phyloP scores from a whole-genome alignment of 2,797 vertebrate species.

The Mus minutoides region DNA sequence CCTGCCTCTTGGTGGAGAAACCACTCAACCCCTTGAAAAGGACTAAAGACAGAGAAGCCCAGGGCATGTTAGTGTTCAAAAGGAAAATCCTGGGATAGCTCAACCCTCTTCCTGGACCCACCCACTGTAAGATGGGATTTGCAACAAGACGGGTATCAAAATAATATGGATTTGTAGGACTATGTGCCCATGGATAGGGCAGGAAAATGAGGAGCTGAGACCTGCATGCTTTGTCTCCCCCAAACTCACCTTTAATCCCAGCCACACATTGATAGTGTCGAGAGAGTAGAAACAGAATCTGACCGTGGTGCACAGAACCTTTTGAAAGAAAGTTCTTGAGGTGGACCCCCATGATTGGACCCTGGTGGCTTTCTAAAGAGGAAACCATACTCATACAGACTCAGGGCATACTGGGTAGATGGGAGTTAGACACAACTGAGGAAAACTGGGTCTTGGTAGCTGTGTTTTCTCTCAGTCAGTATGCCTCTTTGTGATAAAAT shows the following conservation, averaged over 20 bases:
- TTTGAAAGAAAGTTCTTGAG: background rate
- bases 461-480: background rate
- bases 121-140: background rate
- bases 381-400: background rate
- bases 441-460: background rate
- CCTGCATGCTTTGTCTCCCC: background rate
- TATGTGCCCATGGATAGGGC: background rate
- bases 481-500: too few species aligned
- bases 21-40: background rate
- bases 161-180: background rate
- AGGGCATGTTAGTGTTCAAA: background rate
- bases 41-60: background rate
- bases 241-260: background rate
- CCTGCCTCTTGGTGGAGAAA: conserved; percentile 2
- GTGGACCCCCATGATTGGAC: background rate
- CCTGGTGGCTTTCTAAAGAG: background rate
- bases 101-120: background rate
- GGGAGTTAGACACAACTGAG: background rate
- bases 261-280: background rate
- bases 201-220: background rate
- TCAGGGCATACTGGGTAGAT: background rate
- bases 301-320: background rate
- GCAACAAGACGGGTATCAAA: background rate
- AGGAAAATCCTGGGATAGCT: background rate
- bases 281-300: background rate